Conservation (phyloP, 2,113 vertebrate species). For the Pteropus alecto region DNA sequence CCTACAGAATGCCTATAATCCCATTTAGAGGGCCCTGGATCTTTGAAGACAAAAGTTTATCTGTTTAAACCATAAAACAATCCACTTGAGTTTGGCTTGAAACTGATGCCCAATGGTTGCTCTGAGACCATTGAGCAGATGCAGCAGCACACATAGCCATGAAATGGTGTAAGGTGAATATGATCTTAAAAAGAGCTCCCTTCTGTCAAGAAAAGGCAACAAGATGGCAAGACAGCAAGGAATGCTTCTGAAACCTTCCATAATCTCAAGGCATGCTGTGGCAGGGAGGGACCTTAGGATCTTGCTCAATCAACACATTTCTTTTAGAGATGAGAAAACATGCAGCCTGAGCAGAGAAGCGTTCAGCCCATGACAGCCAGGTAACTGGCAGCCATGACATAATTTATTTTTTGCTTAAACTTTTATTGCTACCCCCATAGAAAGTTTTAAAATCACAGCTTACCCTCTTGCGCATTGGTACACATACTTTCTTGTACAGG, state of each 20-base stretch:
- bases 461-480: slow-evolving; percentile 43
- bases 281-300: neutral
- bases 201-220: neutral
- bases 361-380: neutral
- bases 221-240: neutral
- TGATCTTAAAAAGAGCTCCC: neutral
- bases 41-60: neutral
- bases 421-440: neutral
- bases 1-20: neutral
- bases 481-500: slow-evolving; percentile 72
- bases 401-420: neutral
- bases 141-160: neutral
- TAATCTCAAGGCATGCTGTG: neutral
- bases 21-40: neutral
- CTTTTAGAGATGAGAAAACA: neutral
- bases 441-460: neutral
- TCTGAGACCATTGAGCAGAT: neutral
- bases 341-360: neutral
- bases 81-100: neutral
- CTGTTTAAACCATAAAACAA: neutral
- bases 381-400: neutral
- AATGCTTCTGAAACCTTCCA: neutral
- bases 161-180: neutral
- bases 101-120: neutral
- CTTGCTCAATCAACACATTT: neutral